Conservation (phyloP, 1,140 invertebrate genomes). For the Drosophila repletoides region DNA sequence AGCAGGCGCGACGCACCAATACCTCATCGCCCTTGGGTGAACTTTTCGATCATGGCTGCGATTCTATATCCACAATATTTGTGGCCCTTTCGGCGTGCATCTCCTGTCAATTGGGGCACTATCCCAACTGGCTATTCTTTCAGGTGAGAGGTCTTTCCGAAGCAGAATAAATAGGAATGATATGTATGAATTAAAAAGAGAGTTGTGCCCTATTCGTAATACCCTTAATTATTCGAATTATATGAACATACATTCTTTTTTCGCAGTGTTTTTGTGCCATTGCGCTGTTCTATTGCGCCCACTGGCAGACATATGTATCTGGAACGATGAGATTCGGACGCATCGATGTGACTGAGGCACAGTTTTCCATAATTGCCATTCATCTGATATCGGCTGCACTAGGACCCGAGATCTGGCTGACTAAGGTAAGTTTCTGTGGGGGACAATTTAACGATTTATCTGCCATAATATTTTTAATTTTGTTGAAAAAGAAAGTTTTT, state of each 20-base stretch:
- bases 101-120: conserved; percentile 94
- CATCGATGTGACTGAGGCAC: conserved; percentile 99
- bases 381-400: conserved; percentile 94
- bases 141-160: too few relatives aligned
- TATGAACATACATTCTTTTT: background rate
- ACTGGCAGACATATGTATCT: conserved; percentile 99
- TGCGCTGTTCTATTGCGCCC: conserved; percentile 98
- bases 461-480: conserved; percentile 6
- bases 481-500: conserved; percentile 50
- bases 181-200: too few relatives aligned
- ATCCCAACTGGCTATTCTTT: conserved; percentile 97
- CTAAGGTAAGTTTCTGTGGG: conserved; percentile 85
- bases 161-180: too few relatives aligned
- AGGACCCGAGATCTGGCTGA: conserved; percentile 93
- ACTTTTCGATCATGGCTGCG: conserved; percentile 99
- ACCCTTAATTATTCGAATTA: too few relatives aligned
- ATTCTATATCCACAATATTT: conserved; percentile 98
- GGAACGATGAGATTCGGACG: conserved; percentile 95
- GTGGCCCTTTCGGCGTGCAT: conserved; percentile 96
- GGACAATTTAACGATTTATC: background rate
- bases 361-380: conserved; percentile 95
- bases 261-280: conserved; percentile 95
- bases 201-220: too few relatives aligned
- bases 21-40: conserved; percentile 97
- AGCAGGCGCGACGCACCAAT: conserved; percentile 97